Conservation (phyloP, 2,113 vertebrate genomes). For the Conger conger region DNA sequence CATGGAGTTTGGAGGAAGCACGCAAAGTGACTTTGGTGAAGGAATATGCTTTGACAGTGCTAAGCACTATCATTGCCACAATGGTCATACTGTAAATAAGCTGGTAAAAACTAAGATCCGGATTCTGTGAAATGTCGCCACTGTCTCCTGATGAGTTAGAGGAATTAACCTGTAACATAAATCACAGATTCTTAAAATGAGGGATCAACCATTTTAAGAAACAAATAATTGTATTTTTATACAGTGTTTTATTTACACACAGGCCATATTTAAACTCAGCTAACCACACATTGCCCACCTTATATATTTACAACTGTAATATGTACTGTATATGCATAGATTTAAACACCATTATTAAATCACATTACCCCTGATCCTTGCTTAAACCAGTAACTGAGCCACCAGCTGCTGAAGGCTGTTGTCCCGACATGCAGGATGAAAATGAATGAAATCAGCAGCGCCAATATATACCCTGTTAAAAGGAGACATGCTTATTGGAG, state of each 20-base stretch:
- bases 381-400: slow-evolving; percentile 76
- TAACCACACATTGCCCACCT: background rate
- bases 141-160: slow-evolving; percentile 5
- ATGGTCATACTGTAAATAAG: slow-evolving; percentile 57
- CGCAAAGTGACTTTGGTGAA: slow-evolving; percentile 71
- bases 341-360: background rate
- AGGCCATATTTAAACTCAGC: background rate
- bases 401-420: slow-evolving; percentile 78
- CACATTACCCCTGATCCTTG: slow-evolving; percentile 69
- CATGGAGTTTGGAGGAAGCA: slow-evolving; percentile 65
- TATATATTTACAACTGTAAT: background rate
- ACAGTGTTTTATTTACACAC: background rate
- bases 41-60: slow-evolving; percentile 58
- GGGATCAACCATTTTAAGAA: background rate
- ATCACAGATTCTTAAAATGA: background rate
- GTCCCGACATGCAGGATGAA: slow-evolving; percentile 69
- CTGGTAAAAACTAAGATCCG: slow-evolving; percentile 60
- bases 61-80: slow-evolving; percentile 49
- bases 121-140: slow-evolving; percentile 58
- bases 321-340: background rate
- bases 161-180: slow-evolving; percentile 12
- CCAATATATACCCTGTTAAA: slow-evolving; percentile 67
- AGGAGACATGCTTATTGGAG: slow-evolving; percentile 4
- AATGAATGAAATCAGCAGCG: slow-evolving; percentile 46
- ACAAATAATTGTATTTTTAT: background rate